phyloP scores from a whole-genome alignment of 1,140 invertebrate genomes.

The Dufourea novaeangliae region DNA sequence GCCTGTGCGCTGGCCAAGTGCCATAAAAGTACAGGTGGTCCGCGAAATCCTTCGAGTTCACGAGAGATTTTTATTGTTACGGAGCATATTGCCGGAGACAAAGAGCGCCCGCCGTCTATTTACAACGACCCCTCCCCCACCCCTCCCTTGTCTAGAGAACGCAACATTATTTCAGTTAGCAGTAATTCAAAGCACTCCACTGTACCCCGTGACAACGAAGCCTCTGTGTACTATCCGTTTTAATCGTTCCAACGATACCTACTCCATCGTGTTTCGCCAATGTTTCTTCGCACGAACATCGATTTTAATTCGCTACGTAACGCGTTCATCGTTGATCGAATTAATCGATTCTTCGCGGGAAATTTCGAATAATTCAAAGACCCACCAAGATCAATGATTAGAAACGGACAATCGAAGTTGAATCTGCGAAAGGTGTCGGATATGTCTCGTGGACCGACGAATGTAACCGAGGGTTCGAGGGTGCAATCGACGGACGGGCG shows the following conservation, averaged over 20 bases:
- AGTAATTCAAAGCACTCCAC: conserved; percentile 7
- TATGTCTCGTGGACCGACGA: too few relatives aligned
- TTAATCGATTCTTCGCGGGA: not conserved
- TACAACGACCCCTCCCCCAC: not conserved
- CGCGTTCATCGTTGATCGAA: not conserved
- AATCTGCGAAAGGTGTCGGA: too few relatives aligned
- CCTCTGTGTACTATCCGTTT: not conserved
- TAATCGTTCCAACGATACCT: not conserved
- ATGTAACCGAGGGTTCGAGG: too few relatives aligned
- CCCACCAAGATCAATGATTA: too few relatives aligned
- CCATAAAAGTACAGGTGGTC: conserved; percentile 9
- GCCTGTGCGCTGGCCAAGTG: not conserved
- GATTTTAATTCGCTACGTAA: conserved; percentile 6
- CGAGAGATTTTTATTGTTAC: conserved; percentile 48
- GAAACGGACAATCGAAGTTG: too few relatives aligned
- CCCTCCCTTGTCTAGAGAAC: not conserved
- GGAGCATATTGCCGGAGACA: conserved; percentile 35
- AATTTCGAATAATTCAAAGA: too few relatives aligned
- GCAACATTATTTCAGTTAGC: conserved; percentile 4
- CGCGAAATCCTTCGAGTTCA: conserved; percentile 5
- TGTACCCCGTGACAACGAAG: not conserved
- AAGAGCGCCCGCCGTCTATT: conserved; percentile 39
- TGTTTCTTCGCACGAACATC: not conserved
- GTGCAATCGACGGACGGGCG: not conserved
- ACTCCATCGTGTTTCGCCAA: not conserved